These are phyloP conservation scores for Chirona hameri DNA, from an alignment of 2,888 invertebrate species.

Conservation along the genomic window DNA sequence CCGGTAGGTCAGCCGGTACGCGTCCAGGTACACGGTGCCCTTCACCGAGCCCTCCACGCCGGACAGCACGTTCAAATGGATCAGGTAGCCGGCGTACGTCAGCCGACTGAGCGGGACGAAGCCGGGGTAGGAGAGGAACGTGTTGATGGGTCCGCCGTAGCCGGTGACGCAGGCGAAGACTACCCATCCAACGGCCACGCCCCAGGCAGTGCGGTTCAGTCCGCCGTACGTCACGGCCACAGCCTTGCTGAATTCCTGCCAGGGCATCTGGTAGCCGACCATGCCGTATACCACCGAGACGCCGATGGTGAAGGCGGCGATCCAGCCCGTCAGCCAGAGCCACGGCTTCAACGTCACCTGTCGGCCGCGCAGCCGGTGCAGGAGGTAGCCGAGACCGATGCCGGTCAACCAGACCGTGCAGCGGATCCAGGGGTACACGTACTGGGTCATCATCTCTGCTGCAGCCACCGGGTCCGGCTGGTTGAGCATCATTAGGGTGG, in stretches of 20 bases:
- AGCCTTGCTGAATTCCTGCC: slow-evolving; percentile 44
- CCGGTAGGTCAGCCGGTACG: background rate
- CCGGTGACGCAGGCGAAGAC: slow-evolving; percentile 67
- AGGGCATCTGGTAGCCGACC: slow-evolving; percentile 51
- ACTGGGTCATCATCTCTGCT: background rate
- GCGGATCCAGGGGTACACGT: slow-evolving; percentile 30
- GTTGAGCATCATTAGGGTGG: background rate
- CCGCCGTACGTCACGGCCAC: slow-evolving; percentile 64
- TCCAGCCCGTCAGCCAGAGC: slow-evolving; percentile 58
- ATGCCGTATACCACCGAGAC: slow-evolving; percentile 74
- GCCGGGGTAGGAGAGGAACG: slow-evolving; percentile 57
- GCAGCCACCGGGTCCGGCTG: background rate
- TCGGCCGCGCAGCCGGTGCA: slow-evolving; percentile 22
- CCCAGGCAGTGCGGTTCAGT: slow-evolving; percentile 65
- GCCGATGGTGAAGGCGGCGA: slow-evolving; percentile 60
- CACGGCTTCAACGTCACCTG: slow-evolving; percentile 26
- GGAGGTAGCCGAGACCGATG: slow-evolving; percentile 30
- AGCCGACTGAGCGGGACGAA: slow-evolving; percentile 63
- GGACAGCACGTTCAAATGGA: background rate
- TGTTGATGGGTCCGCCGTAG: slow-evolving; percentile 59
- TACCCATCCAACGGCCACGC: slow-evolving; percentile 66
- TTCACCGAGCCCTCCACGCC: background rate
- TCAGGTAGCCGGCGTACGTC: slow-evolving; percentile 64
- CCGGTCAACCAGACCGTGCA: slow-evolving; percentile 33
- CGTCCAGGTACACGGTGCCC: background rate